Conservation (phyloP, 2,113 vertebrate genomes). For the Oryzias melastigma region DNA sequence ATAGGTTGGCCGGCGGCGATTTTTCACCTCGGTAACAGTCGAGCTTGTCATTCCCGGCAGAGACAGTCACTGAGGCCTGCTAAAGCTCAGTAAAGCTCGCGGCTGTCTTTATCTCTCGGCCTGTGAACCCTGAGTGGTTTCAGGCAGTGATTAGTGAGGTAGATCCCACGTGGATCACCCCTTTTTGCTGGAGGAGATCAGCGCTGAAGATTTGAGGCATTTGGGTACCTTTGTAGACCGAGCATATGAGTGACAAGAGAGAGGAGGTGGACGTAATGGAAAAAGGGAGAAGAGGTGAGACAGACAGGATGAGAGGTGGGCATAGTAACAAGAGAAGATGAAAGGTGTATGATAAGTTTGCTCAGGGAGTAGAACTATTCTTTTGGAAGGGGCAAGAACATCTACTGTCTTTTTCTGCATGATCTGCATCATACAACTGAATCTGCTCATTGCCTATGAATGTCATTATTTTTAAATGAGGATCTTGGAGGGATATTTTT, state of each 20-base stretch:
- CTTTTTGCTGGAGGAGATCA: slow-evolving; percentile 68
- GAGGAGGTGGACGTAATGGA: slow-evolving; percentile 45
- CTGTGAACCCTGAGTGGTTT: slow-evolving; percentile 68
- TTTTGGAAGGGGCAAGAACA: slow-evolving; percentile 20
- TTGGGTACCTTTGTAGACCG: slow-evolving; percentile 67
- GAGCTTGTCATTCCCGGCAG: slow-evolving; percentile 64
- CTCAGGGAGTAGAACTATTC: slow-evolving; percentile 14
- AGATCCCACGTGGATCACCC: slow-evolving; percentile 66
- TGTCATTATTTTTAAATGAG: too few relatives aligned
- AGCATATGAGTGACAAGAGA: slow-evolving; percentile 62
- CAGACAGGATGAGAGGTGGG: slow-evolving; percentile 27
- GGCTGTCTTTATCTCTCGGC: slow-evolving; percentile 71
- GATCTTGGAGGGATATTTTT: too few relatives aligned
- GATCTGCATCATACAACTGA: slow-evolving; percentile 2
- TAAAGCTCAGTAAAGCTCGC: slow-evolving; percentile 70
- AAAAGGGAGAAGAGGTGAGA: slow-evolving; percentile 32
- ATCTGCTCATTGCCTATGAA: too few relatives aligned
- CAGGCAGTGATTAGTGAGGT: slow-evolving; percentile 72
- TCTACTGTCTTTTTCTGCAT: slow-evolving; percentile 11
- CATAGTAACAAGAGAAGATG: slow-evolving; percentile 38
- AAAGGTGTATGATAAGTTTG: slow-evolving; percentile 43
- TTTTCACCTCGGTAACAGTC: slow-evolving; percentile 64
- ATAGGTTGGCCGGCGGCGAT: slow-evolving; percentile 55
- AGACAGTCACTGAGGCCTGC: slow-evolving; percentile 56
- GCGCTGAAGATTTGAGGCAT: slow-evolving; percentile 66